Base-by-base conservation (phyloP, 2,888 invertebrate species). In the Pardosa pseudoannulata region DNA sequence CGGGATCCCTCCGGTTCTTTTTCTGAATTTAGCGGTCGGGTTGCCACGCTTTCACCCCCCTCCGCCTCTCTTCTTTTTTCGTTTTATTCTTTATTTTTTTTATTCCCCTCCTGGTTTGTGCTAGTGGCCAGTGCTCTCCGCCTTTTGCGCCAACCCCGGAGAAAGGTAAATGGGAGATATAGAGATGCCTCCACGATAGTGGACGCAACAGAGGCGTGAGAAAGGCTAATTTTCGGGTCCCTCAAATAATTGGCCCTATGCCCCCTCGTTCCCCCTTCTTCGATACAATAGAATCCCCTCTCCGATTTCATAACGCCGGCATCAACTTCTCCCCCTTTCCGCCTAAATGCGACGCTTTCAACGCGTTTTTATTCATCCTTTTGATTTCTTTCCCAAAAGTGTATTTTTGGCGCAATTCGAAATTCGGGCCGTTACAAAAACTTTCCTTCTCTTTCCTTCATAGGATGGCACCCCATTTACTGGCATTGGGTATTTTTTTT, bases 131-230 rank as follows among this genome's bases (percentile, higher is more conserved):
- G 71, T 83, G 46, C 46, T 70, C 46, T 5, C 29, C n/a, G n/a
- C n/a, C n/a, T n/a, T 67, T 80, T 80, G 65, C 80, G 67, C 73
- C 80, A 80, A n/a, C 73, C 73, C 72, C 28, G n/a, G 41, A 46
- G 56, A 56, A n/a, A n/a, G n/a, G n/a, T n/a, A n/a, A n/a, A n/a
- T n/a, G n/a, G n/a, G 2, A 27, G 11, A 29, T 5, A 67, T 67
- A 67, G 50, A 74, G 74, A 74, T 74, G 74, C 50, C 56, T 19
- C 56, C 11, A 3, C 64, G 83, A 83, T 83, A 83, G 83, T 83
- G 83, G 83, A 83, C 83, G 16, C n/a, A 46, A 41, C 68, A 29
- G 23, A 78, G 78, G 83, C 83, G 83, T 83, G 83, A 83, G 83
- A 83, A 83, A 83, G 83, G 78, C 83, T 83, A 83, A 83, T 83